Percentiles rank a stretch among this genome's conserved stretches.
These are phyloP conservation scores for Hypomesus transpacificus DNA, from an alignment of 2,113 vertebrate genomes.

Conservation along the genomic window DNA sequence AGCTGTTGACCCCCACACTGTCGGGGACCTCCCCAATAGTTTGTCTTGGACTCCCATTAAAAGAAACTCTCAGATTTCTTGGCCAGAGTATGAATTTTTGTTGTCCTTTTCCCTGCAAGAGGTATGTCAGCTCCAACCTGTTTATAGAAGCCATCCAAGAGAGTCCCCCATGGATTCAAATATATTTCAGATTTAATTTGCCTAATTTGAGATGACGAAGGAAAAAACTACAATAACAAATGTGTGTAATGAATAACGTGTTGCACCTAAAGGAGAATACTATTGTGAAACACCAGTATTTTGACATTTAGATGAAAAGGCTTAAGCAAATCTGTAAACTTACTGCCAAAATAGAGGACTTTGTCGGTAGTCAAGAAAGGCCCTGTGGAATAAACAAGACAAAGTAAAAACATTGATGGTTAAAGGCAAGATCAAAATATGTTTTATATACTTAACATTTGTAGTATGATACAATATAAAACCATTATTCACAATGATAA, in stretches of 20 bases:
- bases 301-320: background rate
- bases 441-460: too few species aligned
- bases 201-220: background rate
- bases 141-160: constrained; percentile 41
- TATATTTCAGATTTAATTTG: constrained; percentile 9
- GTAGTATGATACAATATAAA: background rate
- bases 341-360: background rate
- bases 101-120: constrained; percentile 31
- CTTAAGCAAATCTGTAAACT: constrained; percentile 32
- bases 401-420: background rate
- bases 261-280: background rate
- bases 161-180: constrained; percentile 19
- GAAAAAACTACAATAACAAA: background rate
- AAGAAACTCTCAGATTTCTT: constrained; percentile 50
- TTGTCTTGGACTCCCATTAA: constrained; percentile 56
- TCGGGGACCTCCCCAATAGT: constrained; percentile 62
- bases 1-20: constrained; percentile 52
- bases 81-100: constrained; percentile 40
- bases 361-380: constrained; percentile 13
- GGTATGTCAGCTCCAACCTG: constrained; percentile 34
- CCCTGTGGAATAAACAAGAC: constrained; percentile 30
- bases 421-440: background rate
- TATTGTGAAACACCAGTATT: constrained; percentile 4
- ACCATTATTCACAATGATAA: background rate
- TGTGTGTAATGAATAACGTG: background rate